These are phyloP conservation scores for Pelobates cultripes DNA, from an alignment of 2,797 vertebrate genomes.

Conservation along the genomic window DNA sequence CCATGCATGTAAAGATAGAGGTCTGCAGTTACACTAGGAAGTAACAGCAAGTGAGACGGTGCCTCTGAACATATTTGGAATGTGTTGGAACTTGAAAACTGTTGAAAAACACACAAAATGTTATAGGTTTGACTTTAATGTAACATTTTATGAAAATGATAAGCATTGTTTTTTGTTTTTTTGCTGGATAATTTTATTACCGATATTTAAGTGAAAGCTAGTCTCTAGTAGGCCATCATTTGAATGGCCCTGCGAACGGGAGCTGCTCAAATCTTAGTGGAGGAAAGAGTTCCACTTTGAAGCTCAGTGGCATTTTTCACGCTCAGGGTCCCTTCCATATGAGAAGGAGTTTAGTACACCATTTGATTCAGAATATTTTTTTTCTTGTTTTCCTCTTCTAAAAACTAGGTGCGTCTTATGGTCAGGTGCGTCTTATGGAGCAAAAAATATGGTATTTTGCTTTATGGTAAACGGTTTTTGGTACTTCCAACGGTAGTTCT, in stretches of 20 bases:
- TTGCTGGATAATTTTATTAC: background rate
- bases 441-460: too few species aligned
- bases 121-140: background rate
- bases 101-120: background rate
- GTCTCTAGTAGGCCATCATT: background rate
- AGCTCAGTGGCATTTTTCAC: conserved; percentile 26
- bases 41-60: background rate
- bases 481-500: too few species aligned
- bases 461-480: too few species aligned
- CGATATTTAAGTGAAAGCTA: background rate
- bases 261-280: conserved; percentile 21
- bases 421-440: too few species aligned
- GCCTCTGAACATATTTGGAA: background rate
- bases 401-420: too few species aligned
- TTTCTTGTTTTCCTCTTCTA: too few species aligned
- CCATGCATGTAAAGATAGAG: too few species aligned
- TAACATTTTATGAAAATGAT: background rate
- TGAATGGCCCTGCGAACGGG: background rate
- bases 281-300: conserved; percentile 14
- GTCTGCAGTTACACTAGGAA: background rate
- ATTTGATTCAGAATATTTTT: too few species aligned
- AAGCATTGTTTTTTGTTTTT: background rate
- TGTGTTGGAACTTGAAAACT: background rate
- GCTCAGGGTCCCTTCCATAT: conserved; percentile 48
- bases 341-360: background rate